These are phyloP conservation scores for Goniozus legneri DNA, from an alignment of 1,140 invertebrate genomes.

Conservation along the genomic window DNA sequence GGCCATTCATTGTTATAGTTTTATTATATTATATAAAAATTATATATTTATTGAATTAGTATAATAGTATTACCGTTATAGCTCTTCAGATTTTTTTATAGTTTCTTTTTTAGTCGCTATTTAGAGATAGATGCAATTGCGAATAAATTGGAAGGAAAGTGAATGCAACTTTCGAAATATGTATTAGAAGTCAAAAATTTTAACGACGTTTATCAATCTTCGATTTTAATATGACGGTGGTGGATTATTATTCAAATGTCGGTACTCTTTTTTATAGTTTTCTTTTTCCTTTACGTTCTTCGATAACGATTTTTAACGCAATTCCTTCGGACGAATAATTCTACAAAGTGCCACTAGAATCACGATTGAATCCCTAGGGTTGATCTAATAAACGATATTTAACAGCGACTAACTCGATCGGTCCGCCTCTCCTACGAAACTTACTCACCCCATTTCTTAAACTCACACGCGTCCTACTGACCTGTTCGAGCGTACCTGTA, in stretches of 20 bases:
- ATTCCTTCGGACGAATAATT: conserved; percentile 21
- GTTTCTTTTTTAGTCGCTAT: conserved; percentile 17
- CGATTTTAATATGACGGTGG: conserved; percentile 18
- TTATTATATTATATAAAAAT: conserved; percentile 19
- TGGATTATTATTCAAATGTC: conserved; percentile 49
- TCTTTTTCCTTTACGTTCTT: no score
- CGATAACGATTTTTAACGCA: no score
- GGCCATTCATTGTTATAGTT: conserved; percentile 45
- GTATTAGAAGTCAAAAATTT: no score
- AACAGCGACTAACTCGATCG: conserved; percentile 38
- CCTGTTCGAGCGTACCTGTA: no score
- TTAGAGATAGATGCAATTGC: conserved; percentile 1
- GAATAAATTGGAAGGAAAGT: no score
- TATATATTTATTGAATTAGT: conserved; percentile 35
- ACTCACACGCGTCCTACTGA: no score
- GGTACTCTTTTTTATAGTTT: conserved; percentile 41
- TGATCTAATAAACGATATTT: conserved; percentile 36
- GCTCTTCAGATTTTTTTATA: conserved; percentile 18
- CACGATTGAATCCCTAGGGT: conserved; percentile 45
- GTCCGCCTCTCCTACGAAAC: conserved; percentile 34
- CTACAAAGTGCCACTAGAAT: conserved; percentile 48
- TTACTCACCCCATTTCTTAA: conserved; percentile 24
- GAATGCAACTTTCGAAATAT: no score
- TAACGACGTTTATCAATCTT: conserved; percentile 4
- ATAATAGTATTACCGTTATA: conserved; percentile 23